Conservation (phyloP, 2,113 vertebrate genomes). For the Zosterops pallidus region DNA sequence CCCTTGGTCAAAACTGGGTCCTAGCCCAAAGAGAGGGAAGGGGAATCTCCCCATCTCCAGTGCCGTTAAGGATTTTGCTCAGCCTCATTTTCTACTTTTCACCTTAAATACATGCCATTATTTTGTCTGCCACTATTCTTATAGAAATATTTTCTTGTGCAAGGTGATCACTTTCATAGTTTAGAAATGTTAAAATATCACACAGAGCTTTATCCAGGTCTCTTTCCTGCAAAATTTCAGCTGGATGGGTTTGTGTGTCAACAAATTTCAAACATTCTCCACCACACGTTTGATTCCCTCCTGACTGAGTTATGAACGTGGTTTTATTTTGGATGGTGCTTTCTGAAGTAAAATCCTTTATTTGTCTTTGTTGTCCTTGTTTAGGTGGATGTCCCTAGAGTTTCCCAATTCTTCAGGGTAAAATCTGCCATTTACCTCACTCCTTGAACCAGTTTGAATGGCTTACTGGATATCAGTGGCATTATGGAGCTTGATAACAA, state of each 20-base stretch:
- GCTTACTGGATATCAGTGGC: background rate
- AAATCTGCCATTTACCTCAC: background rate
- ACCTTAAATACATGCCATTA: background rate
- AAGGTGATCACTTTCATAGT: background rate
- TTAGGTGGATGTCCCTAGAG: background rate
- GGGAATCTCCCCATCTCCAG: background rate
- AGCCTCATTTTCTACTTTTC: background rate
- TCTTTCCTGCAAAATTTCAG: background rate
- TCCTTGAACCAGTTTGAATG: background rate
- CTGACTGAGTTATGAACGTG: background rate
- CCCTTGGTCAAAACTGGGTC: background rate
- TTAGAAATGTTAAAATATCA: background rate
- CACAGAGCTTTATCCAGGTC: background rate
- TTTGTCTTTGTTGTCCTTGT: background rate
- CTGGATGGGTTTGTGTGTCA: accelerated
- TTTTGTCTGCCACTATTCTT: background rate
- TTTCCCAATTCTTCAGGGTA: background rate
- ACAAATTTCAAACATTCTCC: background rate
- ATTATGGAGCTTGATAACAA: background rate
- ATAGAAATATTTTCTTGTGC: background rate
- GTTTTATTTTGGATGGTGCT: background rate
- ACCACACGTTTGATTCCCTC: background rate
- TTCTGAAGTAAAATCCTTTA: background rate
- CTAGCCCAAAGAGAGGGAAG: background rate
- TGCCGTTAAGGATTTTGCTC: background rate